Evolutionary conservation across 1,140 invertebrate species (phyloP).

Genomic region (Penaeus chinensis): DNA sequence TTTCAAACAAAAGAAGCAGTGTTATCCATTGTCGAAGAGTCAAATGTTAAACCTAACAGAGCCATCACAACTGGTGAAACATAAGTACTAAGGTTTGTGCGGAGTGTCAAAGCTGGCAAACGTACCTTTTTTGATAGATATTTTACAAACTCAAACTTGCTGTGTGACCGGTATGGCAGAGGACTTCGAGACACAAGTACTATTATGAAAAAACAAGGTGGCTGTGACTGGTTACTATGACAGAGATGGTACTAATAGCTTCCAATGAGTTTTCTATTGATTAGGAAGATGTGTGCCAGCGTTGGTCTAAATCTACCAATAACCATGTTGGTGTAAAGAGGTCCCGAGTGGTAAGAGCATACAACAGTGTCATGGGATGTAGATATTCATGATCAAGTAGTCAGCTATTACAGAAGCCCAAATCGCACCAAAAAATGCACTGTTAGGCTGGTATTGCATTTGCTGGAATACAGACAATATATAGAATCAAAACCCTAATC

Average conservation of each 20-base stretch:
- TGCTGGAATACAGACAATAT: conserved; percentile 13
- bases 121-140: conserved; percentile 24
- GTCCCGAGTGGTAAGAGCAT: background rate
- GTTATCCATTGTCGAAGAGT: too few species aligned
- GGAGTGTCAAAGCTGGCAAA: background rate
- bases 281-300: background rate
- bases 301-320: background rate
- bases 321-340: background rate
- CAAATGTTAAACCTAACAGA: too few species aligned
- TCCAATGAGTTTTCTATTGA: conserved; percentile 20
- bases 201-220: conserved; percentile 16
- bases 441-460: background rate
- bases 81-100: background rate
- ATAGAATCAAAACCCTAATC: background rate
- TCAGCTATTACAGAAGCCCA: background rate
- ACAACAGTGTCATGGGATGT: conserved; percentile 11
- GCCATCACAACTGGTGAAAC: too few species aligned
- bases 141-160: conserved; percentile 11
- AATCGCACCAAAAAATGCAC: background rate
- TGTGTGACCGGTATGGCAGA: background rate
- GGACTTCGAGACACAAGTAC: background rate
- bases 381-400: conserved; percentile 4
- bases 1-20: too few species aligned
- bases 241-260: background rate
- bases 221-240: background rate